phyloP scores from a whole-genome alignment of 2,113 vertebrate species.

The Paramormyrops kingsleyae region DNA sequence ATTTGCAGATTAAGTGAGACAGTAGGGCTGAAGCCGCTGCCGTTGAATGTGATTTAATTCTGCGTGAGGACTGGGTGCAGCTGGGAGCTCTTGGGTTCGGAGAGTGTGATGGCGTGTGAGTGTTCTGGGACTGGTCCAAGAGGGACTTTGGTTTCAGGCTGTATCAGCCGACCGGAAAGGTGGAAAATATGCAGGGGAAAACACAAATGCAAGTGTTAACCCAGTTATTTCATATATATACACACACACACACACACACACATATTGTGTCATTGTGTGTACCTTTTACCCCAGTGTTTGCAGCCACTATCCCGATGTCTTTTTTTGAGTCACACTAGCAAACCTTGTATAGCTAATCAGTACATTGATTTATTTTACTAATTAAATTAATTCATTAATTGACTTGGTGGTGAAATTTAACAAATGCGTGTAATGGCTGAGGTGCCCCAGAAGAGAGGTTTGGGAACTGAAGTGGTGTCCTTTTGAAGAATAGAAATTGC shows the following conservation, averaged over 20 bases:
- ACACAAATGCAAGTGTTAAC: neutral
- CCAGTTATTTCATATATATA: neutral
- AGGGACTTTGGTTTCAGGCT: neutral
- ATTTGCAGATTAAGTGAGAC: conserved; percentile 39
- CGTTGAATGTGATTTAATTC: conserved; percentile 47
- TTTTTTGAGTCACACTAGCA: neutral
- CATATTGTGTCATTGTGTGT: neutral
- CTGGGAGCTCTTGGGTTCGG: conserved; percentile 23
- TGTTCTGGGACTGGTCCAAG: neutral
- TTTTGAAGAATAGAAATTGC: neutral
- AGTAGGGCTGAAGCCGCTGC: conserved; percentile 47
- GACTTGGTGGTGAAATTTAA: neutral
- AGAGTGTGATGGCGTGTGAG: conserved; percentile 19
- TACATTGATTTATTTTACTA: neutral
- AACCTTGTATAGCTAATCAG: neutral
- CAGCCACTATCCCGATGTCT: neutral
- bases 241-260: neutral
- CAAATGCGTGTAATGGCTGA: neutral
- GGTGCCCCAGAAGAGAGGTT: neutral
- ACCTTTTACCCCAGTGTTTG: neutral
- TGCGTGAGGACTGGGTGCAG: conserved; percentile 32
- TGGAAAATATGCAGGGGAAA: neutral
- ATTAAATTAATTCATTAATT: neutral
- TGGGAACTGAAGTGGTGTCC: neutral
- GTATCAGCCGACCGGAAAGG: conserved; percentile 17